Conservation (phyloP, 2,113 vertebrate species). For the Bolborhynchus lineola region DNA sequence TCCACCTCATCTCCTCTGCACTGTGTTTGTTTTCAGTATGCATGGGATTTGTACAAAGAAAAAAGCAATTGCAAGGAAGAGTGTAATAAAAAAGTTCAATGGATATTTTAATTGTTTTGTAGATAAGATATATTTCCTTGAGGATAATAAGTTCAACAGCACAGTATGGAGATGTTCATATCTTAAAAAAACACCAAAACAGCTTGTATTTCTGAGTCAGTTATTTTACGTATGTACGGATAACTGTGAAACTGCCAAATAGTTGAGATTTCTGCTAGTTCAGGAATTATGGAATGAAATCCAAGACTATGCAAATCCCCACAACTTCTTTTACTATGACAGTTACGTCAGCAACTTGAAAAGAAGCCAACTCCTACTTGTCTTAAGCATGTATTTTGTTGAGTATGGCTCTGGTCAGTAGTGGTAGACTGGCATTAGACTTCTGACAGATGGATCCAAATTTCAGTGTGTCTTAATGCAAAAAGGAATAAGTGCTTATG, state of each 20-base stretch:
- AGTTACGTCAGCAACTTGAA: not conserved
- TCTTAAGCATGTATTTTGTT: slow-evolving; percentile 1
- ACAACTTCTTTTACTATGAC: not conserved
- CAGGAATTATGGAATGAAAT: not conserved
- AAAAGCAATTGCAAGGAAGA: not conserved
- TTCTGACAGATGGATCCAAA: not conserved
- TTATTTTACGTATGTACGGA: not conserved
- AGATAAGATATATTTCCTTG: not conserved
- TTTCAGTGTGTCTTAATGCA: not conserved
- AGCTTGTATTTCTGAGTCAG: not conserved
- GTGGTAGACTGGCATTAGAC: not conserved
- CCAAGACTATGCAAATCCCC: not conserved
- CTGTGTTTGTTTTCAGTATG: not conserved
- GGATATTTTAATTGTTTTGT: not conserved
- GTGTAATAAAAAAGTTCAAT: not conserved
- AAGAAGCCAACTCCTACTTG: not conserved
- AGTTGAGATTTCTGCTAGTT: not conserved
- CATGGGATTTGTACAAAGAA: not conserved
- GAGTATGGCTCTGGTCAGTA: not conserved
- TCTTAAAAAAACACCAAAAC: not conserved
- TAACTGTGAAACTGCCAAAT: slow-evolving; percentile 4
- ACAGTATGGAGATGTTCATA: not conserved
- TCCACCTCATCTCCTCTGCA: not conserved
- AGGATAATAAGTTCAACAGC: not conserved
- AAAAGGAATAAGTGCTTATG: not conserved